Evolutionary conservation across 2,113 vertebrate genomes (phyloP).

Genomic region (Esox niger): DNA sequence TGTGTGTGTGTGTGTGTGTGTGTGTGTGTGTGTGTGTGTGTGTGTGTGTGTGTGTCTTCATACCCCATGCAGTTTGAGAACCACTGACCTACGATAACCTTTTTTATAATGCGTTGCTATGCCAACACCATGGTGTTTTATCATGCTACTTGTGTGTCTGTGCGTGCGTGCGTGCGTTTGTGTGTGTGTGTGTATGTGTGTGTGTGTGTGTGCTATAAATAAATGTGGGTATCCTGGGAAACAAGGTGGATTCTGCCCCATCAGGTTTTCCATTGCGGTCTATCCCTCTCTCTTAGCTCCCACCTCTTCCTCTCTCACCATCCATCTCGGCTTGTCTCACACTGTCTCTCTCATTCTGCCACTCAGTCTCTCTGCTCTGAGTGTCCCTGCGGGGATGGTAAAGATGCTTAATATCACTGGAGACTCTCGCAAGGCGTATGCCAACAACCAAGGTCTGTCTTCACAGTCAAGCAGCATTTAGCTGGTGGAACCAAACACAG

Average conservation of each 20-base stretch:
- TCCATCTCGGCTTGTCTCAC: not conserved
- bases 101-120: conserved; percentile 64
- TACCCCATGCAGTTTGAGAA: no score
- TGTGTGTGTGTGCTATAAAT: no score
- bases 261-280: not conserved
- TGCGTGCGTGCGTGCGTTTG: no score
- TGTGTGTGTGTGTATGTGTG: no score
- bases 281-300: not conserved
- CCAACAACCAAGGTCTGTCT: not conserved
- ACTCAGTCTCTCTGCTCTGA: conserved; percentile 3
- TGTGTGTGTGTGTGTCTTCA: conserved; percentile 17
- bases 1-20: no score
- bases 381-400: conserved; percentile 48
- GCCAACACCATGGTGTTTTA: conserved; percentile 61
- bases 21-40: no score
- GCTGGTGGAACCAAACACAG: conserved; percentile 18
- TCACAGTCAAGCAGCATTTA: not conserved
- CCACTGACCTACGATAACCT: conserved; percentile 47
- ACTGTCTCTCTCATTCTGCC: not conserved
- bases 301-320: not conserved
- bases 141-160: conserved; percentile 60
- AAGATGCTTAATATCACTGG: conserved; percentile 47
- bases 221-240: conserved; percentile 71
- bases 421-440: conserved; percentile 42
- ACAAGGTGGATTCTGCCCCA: conserved; percentile 53